phyloP scores from a whole-genome alignment of 2,888 invertebrate genomes.

The Eucriotettix oculatus region DNA sequence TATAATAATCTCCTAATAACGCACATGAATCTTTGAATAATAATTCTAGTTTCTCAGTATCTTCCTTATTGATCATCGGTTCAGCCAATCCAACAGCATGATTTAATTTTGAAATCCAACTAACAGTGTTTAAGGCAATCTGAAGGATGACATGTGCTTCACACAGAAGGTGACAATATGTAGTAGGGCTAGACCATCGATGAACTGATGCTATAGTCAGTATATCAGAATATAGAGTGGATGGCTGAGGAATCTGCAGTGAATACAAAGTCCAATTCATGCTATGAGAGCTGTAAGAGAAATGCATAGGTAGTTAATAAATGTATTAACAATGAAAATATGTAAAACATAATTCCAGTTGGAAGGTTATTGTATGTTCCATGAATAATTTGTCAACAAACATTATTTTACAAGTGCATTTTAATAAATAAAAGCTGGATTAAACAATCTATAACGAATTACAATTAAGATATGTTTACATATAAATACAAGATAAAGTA shows the following conservation, averaged over 20 bases:
- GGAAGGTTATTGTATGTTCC: no score
- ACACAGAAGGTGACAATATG: constrained; percentile 52
- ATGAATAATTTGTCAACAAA: no score
- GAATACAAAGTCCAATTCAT: constrained; percentile 52
- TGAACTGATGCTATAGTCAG: constrained; percentile 47
- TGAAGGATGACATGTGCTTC: constrained; percentile 55
- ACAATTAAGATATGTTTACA: neutral
- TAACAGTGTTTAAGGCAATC: constrained; percentile 25
- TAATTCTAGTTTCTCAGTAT: constrained; percentile 19
- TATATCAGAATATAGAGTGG: constrained; percentile 50
- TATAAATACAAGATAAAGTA: no score
- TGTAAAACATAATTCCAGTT: no score
- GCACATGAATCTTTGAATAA: constrained; percentile 36
- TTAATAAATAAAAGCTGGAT: no score
- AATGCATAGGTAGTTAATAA: no score
- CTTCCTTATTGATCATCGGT: constrained; percentile 1
- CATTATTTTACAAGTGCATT: no score
- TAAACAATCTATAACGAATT: neutral
- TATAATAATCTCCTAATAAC: constrained; percentile 37
- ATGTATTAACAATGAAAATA: no score
- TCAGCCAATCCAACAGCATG: constrained; percentile 19
- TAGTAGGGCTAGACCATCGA: constrained; percentile 42
- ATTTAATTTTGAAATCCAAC: constrained; percentile 22
- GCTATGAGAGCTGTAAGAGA: constrained; percentile 6
- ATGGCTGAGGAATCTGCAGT: constrained; percentile 43